Base-by-base conservation (phyloP, 1,140 invertebrate genomes). In the Solenopsis fugax region DNA sequence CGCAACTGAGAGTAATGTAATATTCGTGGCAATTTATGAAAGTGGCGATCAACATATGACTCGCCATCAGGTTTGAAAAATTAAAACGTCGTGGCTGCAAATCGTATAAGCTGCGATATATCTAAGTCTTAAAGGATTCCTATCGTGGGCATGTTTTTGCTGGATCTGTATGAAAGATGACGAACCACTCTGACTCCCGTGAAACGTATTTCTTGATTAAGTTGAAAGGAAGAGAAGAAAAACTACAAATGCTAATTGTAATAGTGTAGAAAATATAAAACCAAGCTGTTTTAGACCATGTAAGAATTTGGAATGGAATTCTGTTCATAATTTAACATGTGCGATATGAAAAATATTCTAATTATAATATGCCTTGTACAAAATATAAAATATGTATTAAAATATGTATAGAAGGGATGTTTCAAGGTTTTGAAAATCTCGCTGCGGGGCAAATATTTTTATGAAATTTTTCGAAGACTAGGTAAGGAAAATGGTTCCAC, bases 51-150 rank as follows among this genome's bases (percentile, higher is more conserved):
- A 52, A 37, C 18, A 21, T 76, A n/a, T 13, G n/a, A 58, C 29
- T 65, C 76, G 34, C 60, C n/a, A 45, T 67, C n/a, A 67, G 62
- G 6, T n/a, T 62, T 62, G 75, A 52, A 52, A 80, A 37, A 67
- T 54, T 67, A 67, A 80, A 24, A 2, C 29, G 6, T 45, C 37
- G 29, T 7, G 7, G 13, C 4, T 21, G n/a, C 29, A 60, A 58
- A 77, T 73, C 71, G 29, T 29, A 29, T 73, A 73, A 73, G 71
- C 37, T 9, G 9, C 41, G 18, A 48, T 77, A 48, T 48, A 48
- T 77, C n/a, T n/a, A n/a, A n/a, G n/a, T n/a, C 56, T 62, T 16
- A 34, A 3, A 16, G n/a, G 7, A 54, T 76, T 76, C 16, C 21
- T 21, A 12, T 21, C 72, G 18, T 16, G 10, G 52, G 4, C 29